These are phyloP conservation scores for Gobius niger DNA, from an alignment of 2,113 vertebrate species.

Conservation along the genomic window DNA sequence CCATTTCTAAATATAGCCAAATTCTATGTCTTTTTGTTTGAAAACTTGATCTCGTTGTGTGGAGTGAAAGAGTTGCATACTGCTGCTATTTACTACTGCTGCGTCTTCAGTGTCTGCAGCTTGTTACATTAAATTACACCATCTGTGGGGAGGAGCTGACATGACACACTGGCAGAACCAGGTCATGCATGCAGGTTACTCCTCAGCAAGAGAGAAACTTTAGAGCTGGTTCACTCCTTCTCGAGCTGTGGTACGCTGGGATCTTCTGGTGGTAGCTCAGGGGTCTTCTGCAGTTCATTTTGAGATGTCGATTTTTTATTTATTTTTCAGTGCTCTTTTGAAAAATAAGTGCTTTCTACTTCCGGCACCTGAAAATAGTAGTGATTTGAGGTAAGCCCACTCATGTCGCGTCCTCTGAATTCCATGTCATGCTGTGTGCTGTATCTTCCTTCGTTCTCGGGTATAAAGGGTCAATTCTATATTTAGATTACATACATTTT, in stretches of 20 bases:
- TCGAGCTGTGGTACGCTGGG: background rate
- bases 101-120: background rate
- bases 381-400: too few relatives aligned
- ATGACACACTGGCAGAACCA: conserved; percentile 8
- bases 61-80: background rate
- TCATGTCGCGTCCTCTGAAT: too few relatives aligned
- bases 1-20: background rate
- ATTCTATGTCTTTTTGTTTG: background rate
- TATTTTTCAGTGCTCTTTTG: too few relatives aligned
- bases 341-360: too few relatives aligned
- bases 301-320: too few relatives aligned
- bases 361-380: too few relatives aligned
- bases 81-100: background rate
- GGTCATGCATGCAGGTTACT: conserved; percentile 1
- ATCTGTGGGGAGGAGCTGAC: conserved; percentile 1
- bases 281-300: background rate
- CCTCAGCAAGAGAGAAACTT: background rate
- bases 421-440: too few relatives aligned
- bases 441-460: too few relatives aligned
- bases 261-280: background rate
- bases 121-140: conserved; percentile 16
- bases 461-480: too few relatives aligned
- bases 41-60: background rate
- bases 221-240: background rate
- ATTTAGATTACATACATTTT: too few relatives aligned